Base-by-base conservation (phyloP, 2,888 invertebrate genomes). In the Drosophila mimica region DNA sequence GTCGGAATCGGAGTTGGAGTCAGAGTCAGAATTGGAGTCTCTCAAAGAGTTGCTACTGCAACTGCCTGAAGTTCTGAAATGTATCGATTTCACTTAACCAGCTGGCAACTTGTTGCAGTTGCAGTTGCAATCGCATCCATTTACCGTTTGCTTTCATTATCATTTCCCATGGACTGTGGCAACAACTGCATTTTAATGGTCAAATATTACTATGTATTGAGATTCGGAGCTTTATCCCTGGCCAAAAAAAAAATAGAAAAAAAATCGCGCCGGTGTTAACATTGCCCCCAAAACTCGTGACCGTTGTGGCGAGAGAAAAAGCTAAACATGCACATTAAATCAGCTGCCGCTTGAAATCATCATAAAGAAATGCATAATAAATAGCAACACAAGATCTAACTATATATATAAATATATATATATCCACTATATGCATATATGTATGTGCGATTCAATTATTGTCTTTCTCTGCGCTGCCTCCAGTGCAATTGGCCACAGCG, bases 131-230 rank as follows among this genome's bases (percentile, higher is more conserved):
- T 36, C 34, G 73, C 46, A 62, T 72, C 58, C 73, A 68, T 49
- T 83, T 71, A 76, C 80, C 77, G 81, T 82, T 82, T 69, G 88
- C 78, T 87, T 90, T 90, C 88, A 87, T 87, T 87, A 90, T 86
- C 90, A 90, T 90, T 88, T 79, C 80, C 77, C 80, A 67, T 59
- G 40, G 70, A 67, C 69, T 69, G 54, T 65, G 60, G 53, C 60
- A 66, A 61, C 68, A 80, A 78, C 71, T 83, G 86, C 81, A 75
- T 79, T 79, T 86, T 88, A 87, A 87, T 87, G 87, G 87, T 83
- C 88, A 82, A 88, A 87, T 90, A 88, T 90, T 86, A 82, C 72
- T 71, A 30, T 67, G 71, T 72, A 65, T 70, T 64, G 53, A 62
- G 20, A 60, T 63, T 34, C 38, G 36, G 28, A 52, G 51, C 59